A percentile compares a stretch with the other conserved stretches of the same genome.
phyloP scores from a whole-genome alignment of 2,888 invertebrate genomes.

The Gymnosoma rotundatum region DNA sequence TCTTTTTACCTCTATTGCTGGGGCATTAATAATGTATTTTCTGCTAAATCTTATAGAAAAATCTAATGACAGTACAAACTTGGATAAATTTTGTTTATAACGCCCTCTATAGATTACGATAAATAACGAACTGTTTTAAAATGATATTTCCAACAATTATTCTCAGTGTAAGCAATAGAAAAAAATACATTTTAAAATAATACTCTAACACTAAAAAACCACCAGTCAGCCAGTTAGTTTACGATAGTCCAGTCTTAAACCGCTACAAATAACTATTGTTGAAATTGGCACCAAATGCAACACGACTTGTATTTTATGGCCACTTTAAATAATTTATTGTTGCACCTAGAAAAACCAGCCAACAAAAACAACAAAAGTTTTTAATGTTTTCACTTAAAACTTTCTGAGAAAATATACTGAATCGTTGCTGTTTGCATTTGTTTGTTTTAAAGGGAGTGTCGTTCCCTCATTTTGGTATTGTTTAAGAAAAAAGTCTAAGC shows the following conservation, averaged over 20 bases:
- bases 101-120: no score
- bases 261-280: conserved; percentile 34
- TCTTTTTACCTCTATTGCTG: no score
- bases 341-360: conserved; percentile 44
- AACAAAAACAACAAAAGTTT: conserved; percentile 27
- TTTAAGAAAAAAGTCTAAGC: background rate
- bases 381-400: conserved; percentile 33
- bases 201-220: background rate
- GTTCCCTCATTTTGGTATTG: conserved; percentile 21
- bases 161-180: conserved; percentile 10
- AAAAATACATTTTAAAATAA: conserved; percentile 15
- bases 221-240: background rate
- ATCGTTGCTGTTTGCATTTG: conserved; percentile 12
- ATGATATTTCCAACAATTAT: background rate
- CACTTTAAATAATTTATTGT: conserved; percentile 63
- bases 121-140: no score
- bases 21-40: no score
- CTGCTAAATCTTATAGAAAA: no score
- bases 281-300: conserved; percentile 38
- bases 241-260: conserved; percentile 20
- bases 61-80: no score
- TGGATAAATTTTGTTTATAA: no score
- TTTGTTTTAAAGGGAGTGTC: conserved; percentile 59
- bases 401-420: conserved; percentile 6
- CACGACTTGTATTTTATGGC: conserved; percentile 44